These are phyloP conservation scores for Sminthopsis crassicaudata DNA, from an alignment of 2,113 vertebrate genomes.

Conservation along the genomic window DNA sequence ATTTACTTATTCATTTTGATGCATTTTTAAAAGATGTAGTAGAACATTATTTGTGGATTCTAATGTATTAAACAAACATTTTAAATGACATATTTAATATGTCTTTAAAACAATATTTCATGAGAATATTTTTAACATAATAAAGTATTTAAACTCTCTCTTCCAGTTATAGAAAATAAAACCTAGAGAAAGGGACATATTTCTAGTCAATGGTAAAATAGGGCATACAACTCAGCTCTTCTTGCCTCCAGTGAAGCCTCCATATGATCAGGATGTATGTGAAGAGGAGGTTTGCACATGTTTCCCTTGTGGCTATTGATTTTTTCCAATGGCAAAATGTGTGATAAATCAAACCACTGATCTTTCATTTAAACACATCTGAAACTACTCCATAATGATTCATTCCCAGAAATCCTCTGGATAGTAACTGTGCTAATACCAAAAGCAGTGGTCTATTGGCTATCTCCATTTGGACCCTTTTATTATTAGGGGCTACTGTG, in stretches of 20 bases:
- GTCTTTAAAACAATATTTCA: no score
- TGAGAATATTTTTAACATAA: neutral
- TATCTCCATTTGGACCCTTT: neutral
- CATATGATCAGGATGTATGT: neutral
- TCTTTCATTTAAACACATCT: neutral
- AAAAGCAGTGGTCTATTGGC: neutral
- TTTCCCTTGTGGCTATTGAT: conserved; percentile 5
- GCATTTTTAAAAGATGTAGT: conserved; percentile 12
- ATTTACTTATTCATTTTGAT: neutral
- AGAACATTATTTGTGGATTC: neutral
- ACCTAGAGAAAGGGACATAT: neutral
- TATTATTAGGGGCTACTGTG: neutral
- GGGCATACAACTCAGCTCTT: neutral
- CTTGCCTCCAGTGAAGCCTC: neutral
- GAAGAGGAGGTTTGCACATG: neutral
- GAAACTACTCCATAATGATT: neutral
- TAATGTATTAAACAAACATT: neutral
- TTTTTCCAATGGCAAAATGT: neutral
- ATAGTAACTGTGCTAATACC: neutral
- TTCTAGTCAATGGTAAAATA: neutral
- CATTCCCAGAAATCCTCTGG: neutral
- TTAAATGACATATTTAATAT: no score
- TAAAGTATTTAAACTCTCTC: neutral
- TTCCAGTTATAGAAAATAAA: neutral
- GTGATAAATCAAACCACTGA: neutral